These are phyloP conservation scores for Zhuqinia jingwanae DNA, from an alignment of 2,888 invertebrate genomes.

Conservation along the genomic window DNA sequence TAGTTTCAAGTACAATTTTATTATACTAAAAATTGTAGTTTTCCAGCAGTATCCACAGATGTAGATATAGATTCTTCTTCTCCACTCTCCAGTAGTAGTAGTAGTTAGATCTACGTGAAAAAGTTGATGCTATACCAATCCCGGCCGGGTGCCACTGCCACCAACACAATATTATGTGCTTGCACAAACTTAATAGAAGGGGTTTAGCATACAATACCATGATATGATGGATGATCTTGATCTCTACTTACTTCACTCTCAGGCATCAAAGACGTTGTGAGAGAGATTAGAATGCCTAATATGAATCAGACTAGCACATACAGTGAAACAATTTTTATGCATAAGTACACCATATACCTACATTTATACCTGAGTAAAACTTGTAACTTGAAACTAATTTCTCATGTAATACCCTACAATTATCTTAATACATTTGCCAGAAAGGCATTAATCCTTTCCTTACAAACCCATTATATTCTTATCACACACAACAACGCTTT, in stretches of 20 bases:
- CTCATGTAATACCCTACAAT: too few relatives aligned
- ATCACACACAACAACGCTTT: too few relatives aligned
- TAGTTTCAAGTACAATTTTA: background rate
- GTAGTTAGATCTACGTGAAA: background rate
- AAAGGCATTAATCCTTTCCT: too few relatives aligned
- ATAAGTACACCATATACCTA: too few relatives aligned
- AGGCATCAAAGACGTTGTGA: background rate
- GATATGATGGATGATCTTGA: background rate
- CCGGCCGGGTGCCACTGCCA: constrained; percentile 27
- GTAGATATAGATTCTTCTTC: constrained; percentile 16
- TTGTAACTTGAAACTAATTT: too few relatives aligned
- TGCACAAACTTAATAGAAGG: constrained; percentile 11
- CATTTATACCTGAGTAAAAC: too few relatives aligned
- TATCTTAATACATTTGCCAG: too few relatives aligned
- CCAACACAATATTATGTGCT: background rate
- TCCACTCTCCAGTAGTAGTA: constrained; percentile 9
- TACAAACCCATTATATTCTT: too few relatives aligned
- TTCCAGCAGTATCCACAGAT: constrained; percentile 21
- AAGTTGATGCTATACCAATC: background rate
- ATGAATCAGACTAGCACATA: too few relatives aligned
- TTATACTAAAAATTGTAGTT: background rate
- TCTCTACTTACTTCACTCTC: constrained; percentile 12
- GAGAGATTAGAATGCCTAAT: too few relatives aligned
- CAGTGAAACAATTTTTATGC: too few relatives aligned
- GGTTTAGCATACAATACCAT: constrained; percentile 27